Evolutionary conservation across 2,888 invertebrate genomes (phyloP).

Genomic region (Athrips mouffetella): DNA sequence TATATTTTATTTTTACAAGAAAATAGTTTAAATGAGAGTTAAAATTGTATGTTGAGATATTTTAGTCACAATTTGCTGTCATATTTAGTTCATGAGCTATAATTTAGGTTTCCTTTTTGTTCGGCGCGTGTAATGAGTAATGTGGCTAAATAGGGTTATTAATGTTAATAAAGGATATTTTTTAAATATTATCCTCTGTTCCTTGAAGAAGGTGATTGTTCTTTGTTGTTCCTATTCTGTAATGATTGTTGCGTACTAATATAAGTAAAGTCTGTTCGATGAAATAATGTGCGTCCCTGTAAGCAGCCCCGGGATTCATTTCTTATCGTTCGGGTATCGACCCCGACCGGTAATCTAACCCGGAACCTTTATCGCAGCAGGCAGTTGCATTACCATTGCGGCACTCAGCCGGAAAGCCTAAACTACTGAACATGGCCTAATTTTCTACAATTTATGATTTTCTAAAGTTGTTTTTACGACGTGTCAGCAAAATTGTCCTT

Average conservation of each 20-base stretch:
- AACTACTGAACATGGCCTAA: no score
- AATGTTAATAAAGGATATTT: conserved; percentile 11
- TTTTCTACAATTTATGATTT: no score
- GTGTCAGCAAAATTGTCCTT: no score
- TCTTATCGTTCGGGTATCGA: no score
- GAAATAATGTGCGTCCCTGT: no score
- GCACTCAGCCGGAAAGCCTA: no score
- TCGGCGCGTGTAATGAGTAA: conserved; percentile 12
- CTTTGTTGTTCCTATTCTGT: conserved; percentile 6
- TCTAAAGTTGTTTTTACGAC: no score
- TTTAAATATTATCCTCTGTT: conserved; percentile 17
- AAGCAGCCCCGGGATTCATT: no score
- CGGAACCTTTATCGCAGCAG: no score
- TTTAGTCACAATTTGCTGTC: conserved; percentile 13
- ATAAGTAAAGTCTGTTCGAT: background rate
- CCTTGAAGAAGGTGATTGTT: conserved; percentile 7
- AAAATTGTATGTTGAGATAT: conserved; percentile 12
- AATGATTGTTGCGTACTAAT: conserved; percentile 4
- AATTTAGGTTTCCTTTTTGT: conserved; percentile 13
- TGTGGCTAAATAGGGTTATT: conserved; percentile 15
- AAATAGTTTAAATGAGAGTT: conserved; percentile 13
- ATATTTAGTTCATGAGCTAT: conserved; percentile 9
- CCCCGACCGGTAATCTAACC: no score
- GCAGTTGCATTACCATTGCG: no score
- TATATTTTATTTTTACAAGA: conserved; percentile 15